Percentiles rank a stretch among this genome's conserved stretches.
These are phyloP conservation scores for Grapholita molesta DNA, from an alignment of 1,140 invertebrate genomes.

Conservation along the genomic window DNA sequence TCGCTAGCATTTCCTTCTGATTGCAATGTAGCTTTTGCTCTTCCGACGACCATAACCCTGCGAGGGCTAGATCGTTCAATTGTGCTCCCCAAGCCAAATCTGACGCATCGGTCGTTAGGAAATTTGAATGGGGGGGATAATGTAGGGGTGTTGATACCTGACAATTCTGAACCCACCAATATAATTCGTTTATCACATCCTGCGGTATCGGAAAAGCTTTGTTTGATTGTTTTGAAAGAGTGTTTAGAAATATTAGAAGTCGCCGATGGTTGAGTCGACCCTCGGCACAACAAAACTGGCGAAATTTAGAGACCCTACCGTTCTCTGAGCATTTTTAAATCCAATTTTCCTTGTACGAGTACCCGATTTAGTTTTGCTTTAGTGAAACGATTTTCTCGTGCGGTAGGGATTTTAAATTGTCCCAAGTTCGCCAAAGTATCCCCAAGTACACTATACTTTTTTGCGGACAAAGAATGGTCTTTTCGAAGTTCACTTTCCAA, in stretches of 20 bases:
- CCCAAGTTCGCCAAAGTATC: slow-evolving; percentile 31
- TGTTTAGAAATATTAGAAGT: background rate
- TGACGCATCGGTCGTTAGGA: slow-evolving; percentile 44
- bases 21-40: slow-evolving; percentile 42
- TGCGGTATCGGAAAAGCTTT: background rate
- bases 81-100: slow-evolving; percentile 42
- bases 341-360: slow-evolving; percentile 5
- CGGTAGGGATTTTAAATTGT: slow-evolving; percentile 34
- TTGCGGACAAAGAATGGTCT: slow-evolving; percentile 20
- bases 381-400: slow-evolving; percentile 19
- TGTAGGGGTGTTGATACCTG: slow-evolving; percentile 24
- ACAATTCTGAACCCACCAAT: slow-evolving; percentile 25
- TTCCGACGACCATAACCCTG: slow-evolving; percentile 29
- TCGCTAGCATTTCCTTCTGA: slow-evolving; percentile 43
- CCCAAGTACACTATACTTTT: slow-evolving; percentile 31
- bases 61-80: slow-evolving; percentile 27
- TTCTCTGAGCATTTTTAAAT: slow-evolving; percentile 36
- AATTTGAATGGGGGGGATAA: slow-evolving; percentile 23
- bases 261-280: slow-evolving; percentile 41
- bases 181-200: background rate
- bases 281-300: slow-evolving; percentile 78
- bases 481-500: slow-evolving; percentile 24
- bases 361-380: slow-evolving; percentile 9
- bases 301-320: slow-evolving; percentile 53
- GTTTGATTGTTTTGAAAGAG: background rate